Evolutionary conservation across 2,113 vertebrate species (phyloP).

Genomic region (Callipepla californica): DNA sequence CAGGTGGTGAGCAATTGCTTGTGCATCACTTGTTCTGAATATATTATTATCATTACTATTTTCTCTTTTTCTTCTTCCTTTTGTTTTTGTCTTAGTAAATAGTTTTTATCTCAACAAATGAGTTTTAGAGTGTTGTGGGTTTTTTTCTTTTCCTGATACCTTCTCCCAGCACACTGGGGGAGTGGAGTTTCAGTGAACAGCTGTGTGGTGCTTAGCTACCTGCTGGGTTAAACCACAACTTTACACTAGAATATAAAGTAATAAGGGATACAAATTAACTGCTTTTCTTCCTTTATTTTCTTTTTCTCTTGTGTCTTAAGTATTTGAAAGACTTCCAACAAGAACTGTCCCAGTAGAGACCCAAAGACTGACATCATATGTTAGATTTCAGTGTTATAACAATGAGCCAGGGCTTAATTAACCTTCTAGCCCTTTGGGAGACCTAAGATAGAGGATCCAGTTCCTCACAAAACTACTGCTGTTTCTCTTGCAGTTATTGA

Average conservation of each 20-base stretch:
- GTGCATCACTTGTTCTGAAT: not conserved
- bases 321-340: slow-evolving; percentile 7
- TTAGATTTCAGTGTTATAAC: slow-evolving; percentile 6
- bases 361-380: not conserved
- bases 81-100: not conserved
- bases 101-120: not conserved
- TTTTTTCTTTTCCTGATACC: too few species aligned
- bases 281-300: not conserved
- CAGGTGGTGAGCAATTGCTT: not conserved
- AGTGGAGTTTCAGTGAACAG: too few species aligned
- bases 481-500: slow-evolving; percentile 6
- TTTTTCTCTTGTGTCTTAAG: not conserved
- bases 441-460: not conserved
- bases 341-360: not conserved
- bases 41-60: not conserved
- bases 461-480: slow-evolving; percentile 14
- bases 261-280: not conserved
- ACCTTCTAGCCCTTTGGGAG: not conserved
- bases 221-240: not conserved
- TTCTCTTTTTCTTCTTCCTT: not conserved
- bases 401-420: slow-evolving; percentile 33
- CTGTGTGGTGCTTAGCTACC: too few species aligned
- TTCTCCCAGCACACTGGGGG: too few species aligned
- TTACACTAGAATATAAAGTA: not conserved
- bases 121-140: not conserved